phyloP scores from a whole-genome alignment of 2,113 vertebrate genomes.

The Sinosuthora webbiana region DNA sequence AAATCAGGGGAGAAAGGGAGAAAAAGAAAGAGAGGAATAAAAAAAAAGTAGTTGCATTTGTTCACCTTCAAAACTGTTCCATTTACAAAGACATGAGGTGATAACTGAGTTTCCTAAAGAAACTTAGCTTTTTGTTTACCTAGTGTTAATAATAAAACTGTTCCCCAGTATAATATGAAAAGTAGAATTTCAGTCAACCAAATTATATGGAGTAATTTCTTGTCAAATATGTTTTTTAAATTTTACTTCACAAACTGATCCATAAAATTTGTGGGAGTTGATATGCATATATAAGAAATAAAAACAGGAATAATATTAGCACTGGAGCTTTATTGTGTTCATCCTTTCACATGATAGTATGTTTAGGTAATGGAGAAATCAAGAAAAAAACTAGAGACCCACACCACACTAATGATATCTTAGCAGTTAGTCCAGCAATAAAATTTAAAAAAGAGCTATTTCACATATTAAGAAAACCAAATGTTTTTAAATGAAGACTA shows the following conservation, averaged over 20 bases:
- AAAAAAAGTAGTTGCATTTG: neutral
- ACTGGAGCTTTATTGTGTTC: neutral
- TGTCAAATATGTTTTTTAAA: neutral
- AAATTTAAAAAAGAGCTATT: neutral
- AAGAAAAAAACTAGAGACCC: neutral
- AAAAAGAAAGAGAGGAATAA: neutral
- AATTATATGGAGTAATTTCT: neutral
- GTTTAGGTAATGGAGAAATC: neutral
- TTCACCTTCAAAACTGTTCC: neutral
- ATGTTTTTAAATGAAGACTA: neutral
- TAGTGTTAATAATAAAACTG: neutral
- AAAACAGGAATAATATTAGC: neutral
- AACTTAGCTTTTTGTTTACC: neutral
- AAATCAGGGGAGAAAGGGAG: neutral
- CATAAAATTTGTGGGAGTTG: neutral
- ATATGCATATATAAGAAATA: neutral
- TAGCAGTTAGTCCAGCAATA: neutral
- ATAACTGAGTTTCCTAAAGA: neutral
- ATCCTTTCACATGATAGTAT: neutral
- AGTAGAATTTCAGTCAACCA: neutral
- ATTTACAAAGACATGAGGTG: neutral
- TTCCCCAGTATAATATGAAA: neutral
- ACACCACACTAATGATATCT: neutral
- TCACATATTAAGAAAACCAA: rapidly evolving
- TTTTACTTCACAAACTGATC: neutral